Conservation (phyloP, 2,888 invertebrate genomes). For the Chromoteleia sp. region DNA sequence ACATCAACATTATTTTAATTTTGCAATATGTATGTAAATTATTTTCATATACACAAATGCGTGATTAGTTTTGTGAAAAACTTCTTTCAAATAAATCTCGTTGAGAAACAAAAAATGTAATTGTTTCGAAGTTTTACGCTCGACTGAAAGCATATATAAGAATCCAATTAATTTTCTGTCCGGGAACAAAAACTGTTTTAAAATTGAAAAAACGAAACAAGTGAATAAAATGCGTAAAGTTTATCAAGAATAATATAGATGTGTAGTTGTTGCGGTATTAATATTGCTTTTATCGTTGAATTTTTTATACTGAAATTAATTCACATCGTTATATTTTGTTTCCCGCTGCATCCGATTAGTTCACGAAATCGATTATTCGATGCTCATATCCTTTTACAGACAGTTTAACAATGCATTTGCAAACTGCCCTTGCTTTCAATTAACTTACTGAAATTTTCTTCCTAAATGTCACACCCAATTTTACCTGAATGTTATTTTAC, state of each 20-base stretch:
- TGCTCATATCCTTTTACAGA: constrained; percentile 1
- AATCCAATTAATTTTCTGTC: constrained; percentile 11
- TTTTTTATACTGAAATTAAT: background rate
- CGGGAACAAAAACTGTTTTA: background rate
- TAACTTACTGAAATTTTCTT: constrained; percentile 10
- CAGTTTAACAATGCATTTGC: constrained; percentile 4
- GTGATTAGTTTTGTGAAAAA: too few relatives aligned
- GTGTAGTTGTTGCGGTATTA: too few relatives aligned
- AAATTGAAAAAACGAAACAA: background rate
- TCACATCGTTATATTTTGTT: constrained; percentile 9
- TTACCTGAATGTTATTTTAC: too few relatives aligned
- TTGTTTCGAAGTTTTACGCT: constrained; percentile 18
- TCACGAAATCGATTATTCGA: constrained; percentile 16
- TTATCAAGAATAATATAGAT: too few relatives aligned
- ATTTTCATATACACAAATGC: too few relatives aligned
- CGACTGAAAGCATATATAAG: constrained; percentile 5
- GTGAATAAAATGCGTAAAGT: too few relatives aligned
- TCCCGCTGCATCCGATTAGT: background rate
- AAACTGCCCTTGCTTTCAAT: constrained; percentile 4
- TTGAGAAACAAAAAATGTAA: too few relatives aligned
- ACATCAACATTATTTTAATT: too few relatives aligned
- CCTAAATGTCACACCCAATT: background rate
- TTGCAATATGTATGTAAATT: too few relatives aligned
- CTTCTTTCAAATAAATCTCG: too few relatives aligned
- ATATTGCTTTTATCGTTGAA: too few relatives aligned